phyloP scores from a whole-genome alignment of 2,113 vertebrate species.

The Oryzias woworae region DNA sequence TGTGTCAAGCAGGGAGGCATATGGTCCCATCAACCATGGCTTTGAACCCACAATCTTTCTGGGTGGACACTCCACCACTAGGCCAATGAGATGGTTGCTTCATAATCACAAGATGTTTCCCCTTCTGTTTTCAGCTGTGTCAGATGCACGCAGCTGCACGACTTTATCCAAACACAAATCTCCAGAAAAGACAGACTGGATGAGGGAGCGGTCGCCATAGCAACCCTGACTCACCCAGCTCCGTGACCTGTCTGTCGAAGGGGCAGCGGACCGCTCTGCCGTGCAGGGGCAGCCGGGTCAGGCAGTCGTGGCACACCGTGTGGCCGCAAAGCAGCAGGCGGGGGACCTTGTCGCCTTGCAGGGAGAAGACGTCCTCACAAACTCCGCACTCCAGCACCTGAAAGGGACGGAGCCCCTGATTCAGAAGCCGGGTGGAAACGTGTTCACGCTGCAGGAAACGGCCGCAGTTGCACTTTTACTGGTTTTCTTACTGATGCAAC shows the following conservation, averaged over 20 bases:
- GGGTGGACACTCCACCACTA: too few relatives aligned
- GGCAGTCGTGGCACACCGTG: slow-evolving; percentile 96
- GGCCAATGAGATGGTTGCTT: too few relatives aligned
- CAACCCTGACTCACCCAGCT: slow-evolving; percentile 82
- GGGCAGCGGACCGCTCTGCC: slow-evolving; percentile 94
- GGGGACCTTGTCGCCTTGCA: slow-evolving; percentile 97
- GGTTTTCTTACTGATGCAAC: not conserved
- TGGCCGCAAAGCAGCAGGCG: slow-evolving; percentile 94
- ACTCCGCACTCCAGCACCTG: slow-evolving; percentile 97
- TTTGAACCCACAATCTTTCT: too few relatives aligned
- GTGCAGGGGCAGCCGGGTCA: slow-evolving; percentile 92
- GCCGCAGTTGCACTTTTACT: not conserved
- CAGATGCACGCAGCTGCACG: too few relatives aligned
- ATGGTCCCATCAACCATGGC: too few relatives aligned
- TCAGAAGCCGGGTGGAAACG: too few relatives aligned
- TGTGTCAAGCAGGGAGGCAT: too few relatives aligned
- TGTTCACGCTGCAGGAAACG: not conserved
- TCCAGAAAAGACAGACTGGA: too few relatives aligned
- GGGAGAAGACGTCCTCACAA: slow-evolving; percentile 97
- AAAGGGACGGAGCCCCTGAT: not conserved
- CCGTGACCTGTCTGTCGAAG: slow-evolving; percentile 96
- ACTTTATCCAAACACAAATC: too few relatives aligned
- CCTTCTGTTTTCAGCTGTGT: too few relatives aligned
- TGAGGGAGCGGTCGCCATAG: too few relatives aligned
- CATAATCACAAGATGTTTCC: too few relatives aligned